Evolutionary conservation across 2,797 vertebrate species (phyloP).

Genomic region (Chlorospingus flavigularis): DNA sequence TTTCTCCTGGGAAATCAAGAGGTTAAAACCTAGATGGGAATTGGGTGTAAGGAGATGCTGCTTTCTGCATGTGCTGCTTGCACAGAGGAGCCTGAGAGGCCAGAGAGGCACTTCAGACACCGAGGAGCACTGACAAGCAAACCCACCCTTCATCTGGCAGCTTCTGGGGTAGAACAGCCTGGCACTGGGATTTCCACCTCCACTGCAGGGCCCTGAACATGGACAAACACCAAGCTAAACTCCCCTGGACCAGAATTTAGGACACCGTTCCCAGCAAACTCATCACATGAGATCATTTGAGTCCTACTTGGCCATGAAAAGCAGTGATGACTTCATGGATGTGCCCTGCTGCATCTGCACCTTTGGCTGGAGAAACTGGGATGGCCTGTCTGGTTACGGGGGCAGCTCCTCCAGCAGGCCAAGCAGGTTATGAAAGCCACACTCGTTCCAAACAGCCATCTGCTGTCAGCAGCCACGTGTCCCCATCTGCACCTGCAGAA

Average conservation of each 20-base stretch:
- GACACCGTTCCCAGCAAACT: not conserved
- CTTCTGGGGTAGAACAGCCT: not conserved
- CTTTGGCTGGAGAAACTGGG: not conserved
- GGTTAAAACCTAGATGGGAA: not conserved
- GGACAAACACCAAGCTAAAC: rapidly evolving
- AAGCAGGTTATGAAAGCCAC: not conserved
- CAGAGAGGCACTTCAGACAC: not conserved
- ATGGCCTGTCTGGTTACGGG: rapidly evolving
- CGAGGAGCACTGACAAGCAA: not conserved
- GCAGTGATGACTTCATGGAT: not conserved
- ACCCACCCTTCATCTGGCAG: not conserved
- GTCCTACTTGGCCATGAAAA: rapidly evolving
- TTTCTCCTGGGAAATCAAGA: not conserved
- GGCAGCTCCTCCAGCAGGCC: not conserved
- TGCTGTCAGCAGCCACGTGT: rapidly evolving
- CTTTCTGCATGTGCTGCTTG: not conserved
- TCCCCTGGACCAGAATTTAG: not conserved
- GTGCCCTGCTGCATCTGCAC: not conserved
- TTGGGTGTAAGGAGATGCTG: rapidly evolving
- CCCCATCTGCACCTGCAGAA: not conserved
- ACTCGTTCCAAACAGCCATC: not conserved
- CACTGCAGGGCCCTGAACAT: not conserved
- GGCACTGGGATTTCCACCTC: not conserved
- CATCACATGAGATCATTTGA: not conserved
- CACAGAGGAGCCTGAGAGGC: not conserved